Base-by-base conservation (phyloP, 2,113 vertebrate genomes). In the Mesocricetus auratus region DNA sequence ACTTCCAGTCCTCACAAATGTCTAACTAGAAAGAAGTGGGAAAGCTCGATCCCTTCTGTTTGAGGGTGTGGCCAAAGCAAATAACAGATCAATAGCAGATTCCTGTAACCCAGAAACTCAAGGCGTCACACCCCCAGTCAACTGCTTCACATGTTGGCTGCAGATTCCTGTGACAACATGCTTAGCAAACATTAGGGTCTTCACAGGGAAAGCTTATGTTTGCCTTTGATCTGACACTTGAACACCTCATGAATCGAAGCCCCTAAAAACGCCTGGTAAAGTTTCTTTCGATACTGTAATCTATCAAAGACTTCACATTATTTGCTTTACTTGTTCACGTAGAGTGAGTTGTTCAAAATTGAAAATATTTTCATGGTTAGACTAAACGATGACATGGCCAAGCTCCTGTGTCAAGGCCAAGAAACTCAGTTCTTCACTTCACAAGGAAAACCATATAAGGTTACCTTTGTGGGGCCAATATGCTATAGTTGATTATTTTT, bases 401-500 rank as follows among this genome's bases (percentile, higher is more conserved):
- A 87, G 86, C 81, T 90, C n/a, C n/a, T 74, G 78, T 97, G 89
- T 89, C 31, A 45, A 68, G 53, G 92, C 95, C 94, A 93, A 69
- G 56, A 58, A 95, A 50, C 60, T 79, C 53, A 69, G 73, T 69
- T 93, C 92, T 96, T 92, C 71, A 92, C 71, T 90, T 96, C 69
- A 62, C 86, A 85, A 95, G 94, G 81, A 92, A 95, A 96, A 39
- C 97, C 93, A 95, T 96, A 95, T 97, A 96, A 86, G 96, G 96
- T 78, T 93, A 91, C 93, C 83, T 90, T 42, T 56, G 33, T 78
- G 92, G 96, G 81, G 92, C 50, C 92, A 83, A 95, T 95, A 95
- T 87, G 86, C 71, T 94, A 87, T 94, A 94, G 93, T 81, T 94
- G 85, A 97, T 97, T 97, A 89, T 95, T 96, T 97, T 97, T 96